Evolutionary conservation across 1,140 invertebrate species (phyloP), one percentile per base, ranked within the genome.

Genomic region (Apolygus lucorum): DNA sequence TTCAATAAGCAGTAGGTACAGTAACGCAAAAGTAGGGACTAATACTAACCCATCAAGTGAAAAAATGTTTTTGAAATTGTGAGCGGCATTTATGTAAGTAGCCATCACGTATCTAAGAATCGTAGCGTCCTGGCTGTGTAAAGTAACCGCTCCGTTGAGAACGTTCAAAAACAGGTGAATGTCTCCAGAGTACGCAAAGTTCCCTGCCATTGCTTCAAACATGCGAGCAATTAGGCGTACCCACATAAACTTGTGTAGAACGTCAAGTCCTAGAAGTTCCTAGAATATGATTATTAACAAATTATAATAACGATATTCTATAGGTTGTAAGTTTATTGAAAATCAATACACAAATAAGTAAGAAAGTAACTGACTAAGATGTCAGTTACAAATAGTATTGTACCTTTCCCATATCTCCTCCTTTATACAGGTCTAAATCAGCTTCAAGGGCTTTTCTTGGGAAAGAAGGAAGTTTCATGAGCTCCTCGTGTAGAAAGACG

Each of bases 21-120:
- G n/a, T n/a, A n/a, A n/a, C n/a, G n/a, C n/a, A n/a, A n/a, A n/a
- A n/a, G n/a, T n/a, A n/a, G n/a, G n/a, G n/a, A n/a, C n/a, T n/a
- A n/a, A n/a, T 4, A 78, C 79, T 75, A 81, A 92, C 86, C 96
- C 96, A 79, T 98, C 98, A 2, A 92, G 95, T 2, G 96, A 96
- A 79, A 99, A 99, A 65, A 99, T 95, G 76, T 98, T 98, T 79
- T 98, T 99, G 78, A 99, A 99, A 82, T 99, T 96, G 73, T 95
- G 94, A 1, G 94, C 93, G 1, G 95, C 95, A 79, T 98, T 99
- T 68, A 99, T 94, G 75, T 96, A 98, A 0, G 95, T 96, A 0
- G 96, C 94, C 78, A 97, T 90, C 28, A 97, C 96, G 77, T 95
- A 93, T 77, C 98, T 82, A 27, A 99, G 84, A 74, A 99, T 95